Base-by-base conservation (phyloP, 2,888 invertebrate species). In the Hyalella azteca region DNA sequence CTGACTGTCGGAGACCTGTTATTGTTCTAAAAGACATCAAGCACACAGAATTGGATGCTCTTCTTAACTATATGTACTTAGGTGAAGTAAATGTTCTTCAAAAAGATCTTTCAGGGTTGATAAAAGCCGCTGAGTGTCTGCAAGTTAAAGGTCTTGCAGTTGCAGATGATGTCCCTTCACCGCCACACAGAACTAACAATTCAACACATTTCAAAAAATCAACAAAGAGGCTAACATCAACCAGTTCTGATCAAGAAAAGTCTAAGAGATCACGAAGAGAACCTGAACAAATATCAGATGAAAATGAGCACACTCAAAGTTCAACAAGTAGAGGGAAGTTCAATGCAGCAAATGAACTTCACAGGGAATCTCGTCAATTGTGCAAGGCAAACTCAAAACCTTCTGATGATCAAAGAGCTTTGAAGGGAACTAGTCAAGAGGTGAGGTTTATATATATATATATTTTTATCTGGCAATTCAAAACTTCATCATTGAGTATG, bases 21-120 rank as follows among this genome's bases (percentile, higher is more conserved):
- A 39, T 66, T 32, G 36, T 66, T 19, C 29, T 66, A n/a, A 66
- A 66, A 36, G 66, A 66, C 36, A 66, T 66, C 13, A 66, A 66
- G 36, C 36, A 39, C 66, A 29, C 66, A 7, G 66, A 66, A 19
- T 36, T 66, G 19, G 66, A 66, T 36, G 66, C 66, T 36, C 66
- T 66, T 7, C 66, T 66, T 19, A 66, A 29, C 66, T 66, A 66
- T 15, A 66, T 66, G 66, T 66, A 66, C 39, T 15, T 66, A 19
- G 66, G 66, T 66, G 66, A 66, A 66, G 66, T 66, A n/a, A 66
- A 66, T 66, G 66, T 66, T 13, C 29, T 66, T 15, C 66, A 66
- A 39, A 66, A 32, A 36, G 36, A 66, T 36, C 29, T 66, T 13
- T 32, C 66, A 36, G 66, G 66, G 36, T 66, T 66, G 66, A 66